Base-by-base conservation (phyloP, 2,113 vertebrate genomes). In the Psittacara wagleri region DNA sequence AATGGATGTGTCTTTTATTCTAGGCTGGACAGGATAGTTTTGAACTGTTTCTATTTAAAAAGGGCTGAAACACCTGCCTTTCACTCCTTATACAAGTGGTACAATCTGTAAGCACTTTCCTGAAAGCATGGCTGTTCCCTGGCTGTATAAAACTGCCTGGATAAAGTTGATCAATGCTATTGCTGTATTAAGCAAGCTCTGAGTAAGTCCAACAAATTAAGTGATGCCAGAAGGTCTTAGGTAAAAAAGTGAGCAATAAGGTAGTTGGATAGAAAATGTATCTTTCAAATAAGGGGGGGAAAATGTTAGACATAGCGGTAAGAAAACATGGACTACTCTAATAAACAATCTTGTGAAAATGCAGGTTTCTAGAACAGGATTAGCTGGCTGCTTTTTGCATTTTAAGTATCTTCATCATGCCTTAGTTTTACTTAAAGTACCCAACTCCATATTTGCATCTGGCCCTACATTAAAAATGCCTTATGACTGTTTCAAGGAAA, bases 281-380 rank as follows among this genome's bases (percentile, higher is more conserved):
- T 52, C 14, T 54, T 94, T 84, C 41, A 84, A 75, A 41, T 43
- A 57, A 11, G 15, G 10, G 3, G 3, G 3, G 11, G 41, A 61
- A 29, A 59, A 9, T 41, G 1, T 68, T 62, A 75, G 9, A 55
- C 9, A 5, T 33, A 13, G 6, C 28, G 17, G 16, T 44, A 55
- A 46, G 31, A 86, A 27, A 83, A 52, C 14, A 31, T 0, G 35
- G 27, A 70, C 46, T 31, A 29, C 7, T n/a, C 0, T 0, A n/a
- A 52, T 33, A 84, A 64, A 7, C 0, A 55, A 6, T 41, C 13
- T 83, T 5, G 11, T 35, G 23, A 87, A 88, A 87, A 54, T 48
- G 35, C 9, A 19, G 3, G 1, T 57, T 16, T 37, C 22, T 91
- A 39, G 20, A 90, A 48, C 2, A 66, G 4, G 13, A 48, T 82